Evolutionary conservation across 2,797 vertebrate species (phyloP).

Genomic region (Protosalanx chinensis): DNA sequence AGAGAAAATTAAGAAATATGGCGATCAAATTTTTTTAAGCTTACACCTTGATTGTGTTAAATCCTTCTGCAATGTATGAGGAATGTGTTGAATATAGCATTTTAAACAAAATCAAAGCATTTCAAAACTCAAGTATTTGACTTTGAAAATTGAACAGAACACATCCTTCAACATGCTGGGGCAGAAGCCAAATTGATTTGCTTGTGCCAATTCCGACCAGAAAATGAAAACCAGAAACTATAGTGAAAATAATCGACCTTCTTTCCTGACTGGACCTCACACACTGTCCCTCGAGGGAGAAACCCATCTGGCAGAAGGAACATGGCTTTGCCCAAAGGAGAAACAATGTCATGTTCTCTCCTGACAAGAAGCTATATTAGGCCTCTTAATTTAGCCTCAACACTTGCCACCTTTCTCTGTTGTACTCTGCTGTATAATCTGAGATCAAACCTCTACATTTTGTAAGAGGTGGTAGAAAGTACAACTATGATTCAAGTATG

Average conservation of each 20-base stretch:
- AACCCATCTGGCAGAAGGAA: no score
- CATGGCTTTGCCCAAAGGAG: background rate
- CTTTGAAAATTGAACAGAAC: background rate
- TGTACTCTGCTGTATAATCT: background rate
- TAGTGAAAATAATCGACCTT: background rate
- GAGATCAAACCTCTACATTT: no score
- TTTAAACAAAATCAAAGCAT: no score
- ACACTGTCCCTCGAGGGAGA: background rate
- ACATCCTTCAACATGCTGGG: background rate
- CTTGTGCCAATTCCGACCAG: constrained; percentile 2
- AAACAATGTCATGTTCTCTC: background rate
- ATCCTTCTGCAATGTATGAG: no score
- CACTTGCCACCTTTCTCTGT: background rate
- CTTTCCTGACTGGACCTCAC: background rate
- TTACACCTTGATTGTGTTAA: no score
- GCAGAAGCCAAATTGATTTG: background rate
- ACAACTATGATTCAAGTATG: background rate
- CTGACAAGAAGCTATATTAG: background rate
- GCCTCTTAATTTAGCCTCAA: background rate
- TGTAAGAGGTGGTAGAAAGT: background rate
- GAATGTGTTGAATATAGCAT: no score
- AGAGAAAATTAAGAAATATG: no score
- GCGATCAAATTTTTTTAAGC: no score
- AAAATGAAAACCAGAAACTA: background rate
- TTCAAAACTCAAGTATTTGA: background rate